phyloP scores from a whole-genome alignment of 53 echinoderm and acorn worm species.

The Temnopleurus reevesii region DNA sequence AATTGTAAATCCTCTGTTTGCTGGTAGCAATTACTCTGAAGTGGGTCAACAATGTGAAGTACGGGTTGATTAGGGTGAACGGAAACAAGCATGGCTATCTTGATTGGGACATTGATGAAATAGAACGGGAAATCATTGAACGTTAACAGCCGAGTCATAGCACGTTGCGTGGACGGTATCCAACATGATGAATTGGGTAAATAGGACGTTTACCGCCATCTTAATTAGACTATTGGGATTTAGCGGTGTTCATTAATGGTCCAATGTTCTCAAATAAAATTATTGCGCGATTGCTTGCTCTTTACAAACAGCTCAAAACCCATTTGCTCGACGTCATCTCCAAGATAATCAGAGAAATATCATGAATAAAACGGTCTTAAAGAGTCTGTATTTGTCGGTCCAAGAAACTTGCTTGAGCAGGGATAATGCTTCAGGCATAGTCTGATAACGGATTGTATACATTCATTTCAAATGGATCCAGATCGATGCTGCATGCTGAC shows the following conservation, averaged over 20 bases:
- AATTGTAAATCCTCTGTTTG: constrained; percentile 16
- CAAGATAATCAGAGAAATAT: too few relatives aligned
- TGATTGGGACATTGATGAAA: background rate
- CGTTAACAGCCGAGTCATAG: background rate
- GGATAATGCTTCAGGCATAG: too few relatives aligned
- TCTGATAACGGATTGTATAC: too few relatives aligned
- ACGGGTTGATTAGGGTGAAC: background rate
- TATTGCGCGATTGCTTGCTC: background rate
- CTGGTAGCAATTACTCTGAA: background rate
- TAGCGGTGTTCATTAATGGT: background rate
- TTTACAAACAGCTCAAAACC: too few relatives aligned
- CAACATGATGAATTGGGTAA: background rate
- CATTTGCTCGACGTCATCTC: too few relatives aligned
- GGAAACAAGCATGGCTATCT: background rate
- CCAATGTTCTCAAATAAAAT: background rate
- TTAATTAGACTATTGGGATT: background rate
- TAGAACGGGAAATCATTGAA: background rate
- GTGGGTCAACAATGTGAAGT: constrained; percentile 16
- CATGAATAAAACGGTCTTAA: too few relatives aligned
- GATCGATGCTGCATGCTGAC: too few relatives aligned
- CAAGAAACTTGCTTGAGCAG: too few relatives aligned
- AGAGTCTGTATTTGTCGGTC: too few relatives aligned
- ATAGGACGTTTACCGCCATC: background rate
- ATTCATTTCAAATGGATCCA: too few relatives aligned
- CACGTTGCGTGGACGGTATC: background rate